Percentiles rank a stretch among this genome's conserved stretches.
phyloP scores from a whole-genome alignment of 2,888 invertebrate genomes.

The Rambutsinella grinnellia region DNA sequence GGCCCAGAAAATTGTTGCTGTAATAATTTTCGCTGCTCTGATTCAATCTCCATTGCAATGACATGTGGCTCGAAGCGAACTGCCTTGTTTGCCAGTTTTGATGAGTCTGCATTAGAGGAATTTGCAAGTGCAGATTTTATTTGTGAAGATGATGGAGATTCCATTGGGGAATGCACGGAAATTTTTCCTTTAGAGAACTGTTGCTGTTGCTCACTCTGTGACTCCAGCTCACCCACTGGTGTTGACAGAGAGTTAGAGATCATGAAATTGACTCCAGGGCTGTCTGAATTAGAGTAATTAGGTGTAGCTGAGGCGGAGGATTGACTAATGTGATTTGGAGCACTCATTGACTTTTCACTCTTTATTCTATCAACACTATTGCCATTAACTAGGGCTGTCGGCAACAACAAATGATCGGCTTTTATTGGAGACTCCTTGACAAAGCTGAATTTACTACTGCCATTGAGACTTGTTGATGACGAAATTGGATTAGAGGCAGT shows the following conservation, averaged over 20 bases:
- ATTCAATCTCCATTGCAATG: conserved; percentile 58
- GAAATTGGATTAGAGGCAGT: conserved; percentile 48
- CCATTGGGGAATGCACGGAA: neutral
- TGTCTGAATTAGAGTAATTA: conserved; percentile 53
- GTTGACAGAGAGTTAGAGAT: conserved; percentile 36
- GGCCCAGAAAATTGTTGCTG: conserved; percentile 42
- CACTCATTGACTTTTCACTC: conserved; percentile 38
- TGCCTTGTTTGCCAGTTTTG: conserved; percentile 44
- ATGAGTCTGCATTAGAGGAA: conserved; percentile 1
- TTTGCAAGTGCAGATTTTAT: conserved; percentile 42
- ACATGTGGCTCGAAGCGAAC: conserved; percentile 56
- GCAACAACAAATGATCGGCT: conserved; percentile 2
- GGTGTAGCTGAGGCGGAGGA: conserved; percentile 43
- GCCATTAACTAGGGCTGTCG: conserved; percentile 23
- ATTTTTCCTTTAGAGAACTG: conserved; percentile 15
- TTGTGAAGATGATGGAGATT: neutral
- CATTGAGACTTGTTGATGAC: conserved; percentile 33
- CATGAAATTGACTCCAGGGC: conserved; percentile 56
- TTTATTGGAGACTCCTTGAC: conserved; percentile 51
- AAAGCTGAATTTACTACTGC: conserved; percentile 27
- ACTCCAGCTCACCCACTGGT: conserved; percentile 28
- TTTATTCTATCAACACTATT: conserved; percentile 33
- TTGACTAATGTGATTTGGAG: conserved; percentile 55
- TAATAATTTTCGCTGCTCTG: conserved; percentile 51
- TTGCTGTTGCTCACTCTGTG: neutral